Base-by-base conservation (phyloP, 2,113 vertebrate genomes). In the Pitta sordida region DNA sequence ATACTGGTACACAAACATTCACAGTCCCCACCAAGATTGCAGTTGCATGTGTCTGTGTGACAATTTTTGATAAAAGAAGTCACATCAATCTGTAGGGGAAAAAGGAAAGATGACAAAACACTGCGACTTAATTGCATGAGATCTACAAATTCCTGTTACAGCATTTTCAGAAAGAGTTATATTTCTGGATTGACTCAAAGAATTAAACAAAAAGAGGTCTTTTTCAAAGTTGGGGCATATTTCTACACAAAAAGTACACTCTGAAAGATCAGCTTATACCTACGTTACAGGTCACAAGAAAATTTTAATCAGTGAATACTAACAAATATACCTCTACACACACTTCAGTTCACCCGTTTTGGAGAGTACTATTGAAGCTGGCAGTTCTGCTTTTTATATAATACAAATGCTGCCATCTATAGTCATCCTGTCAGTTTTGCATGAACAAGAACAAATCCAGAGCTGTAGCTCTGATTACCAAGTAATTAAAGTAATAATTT, bases 61-160 rank as follows among this genome's bases (percentile, higher is more conserved):
- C 99, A 99, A 81, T 99, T 99, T 97, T 99, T 99, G 93, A 99
- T 98, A 97, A 99, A 99, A 98, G 99, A 99, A 95, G 99, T 99
- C 95, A 99, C 99, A 90, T 99, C 99, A 80, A 99, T 99, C 99
- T 99, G 90, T 56, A 75, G 55, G 37, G 9, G 27, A 15, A 14
- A 49, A 10, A 2, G 15, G n/a, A 36, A 5, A n/a, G 7, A 22
- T 17, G 3, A 32, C 32, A 53, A 62, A 32, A 52, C 24, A 7
- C 71, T 6, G 11, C 68, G 22, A 64, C 11, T 88, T 53, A 17
- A 49, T 15, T 56, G 49, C n/a, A 56, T 8, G 36, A 89, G 36
- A 16, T 64, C 43, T 20, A 55, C 15, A 29, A 78, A 64, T 29
- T 75, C 14, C 6, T 49, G 8, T 62, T 39, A 16, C 53, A 60